Percentiles rank a stretch among this genome's conserved stretches.
phyloP scores from a whole-genome alignment of 2,888 invertebrate genomes.

The Heliconius aoede region DNA sequence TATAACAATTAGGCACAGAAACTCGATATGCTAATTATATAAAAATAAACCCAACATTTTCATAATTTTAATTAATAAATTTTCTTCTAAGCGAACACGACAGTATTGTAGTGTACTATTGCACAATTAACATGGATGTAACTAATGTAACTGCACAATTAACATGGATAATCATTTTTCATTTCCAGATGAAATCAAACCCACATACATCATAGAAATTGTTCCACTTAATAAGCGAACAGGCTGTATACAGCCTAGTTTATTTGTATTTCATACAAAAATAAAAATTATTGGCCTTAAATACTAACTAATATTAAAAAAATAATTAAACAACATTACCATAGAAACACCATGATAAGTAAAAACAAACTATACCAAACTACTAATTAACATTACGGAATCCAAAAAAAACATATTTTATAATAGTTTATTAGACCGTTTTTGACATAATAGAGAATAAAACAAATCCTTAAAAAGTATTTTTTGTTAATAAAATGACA shows the following conservation, averaged over 20 bases:
- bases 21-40: background rate
- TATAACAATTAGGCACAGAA: background rate
- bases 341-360: background rate
- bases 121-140: too few relatives aligned
- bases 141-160: too few relatives aligned
- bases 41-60: background rate
- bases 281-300: background rate
- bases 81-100: too few relatives aligned
- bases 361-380: background rate
- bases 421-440: background rate
- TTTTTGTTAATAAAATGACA: constrained; percentile 22
- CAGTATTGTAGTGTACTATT: too few relatives aligned
- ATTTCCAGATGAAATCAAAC: too few relatives aligned
- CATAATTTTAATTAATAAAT: background rate
- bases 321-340: background rate
- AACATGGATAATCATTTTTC: too few relatives aligned
- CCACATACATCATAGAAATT: too few relatives aligned
- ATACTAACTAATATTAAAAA: background rate
- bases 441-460: background rate
- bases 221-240: too few relatives aligned
- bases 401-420: background rate
- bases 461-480: background rate
- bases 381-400: background rate
- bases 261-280: background rate
- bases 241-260: too few relatives aligned